Percentiles rank a stretch among this genome's conserved stretches.
Conservation (phyloP, 2,113 vertebrate species). For the Ammodytes marinus region DNA sequence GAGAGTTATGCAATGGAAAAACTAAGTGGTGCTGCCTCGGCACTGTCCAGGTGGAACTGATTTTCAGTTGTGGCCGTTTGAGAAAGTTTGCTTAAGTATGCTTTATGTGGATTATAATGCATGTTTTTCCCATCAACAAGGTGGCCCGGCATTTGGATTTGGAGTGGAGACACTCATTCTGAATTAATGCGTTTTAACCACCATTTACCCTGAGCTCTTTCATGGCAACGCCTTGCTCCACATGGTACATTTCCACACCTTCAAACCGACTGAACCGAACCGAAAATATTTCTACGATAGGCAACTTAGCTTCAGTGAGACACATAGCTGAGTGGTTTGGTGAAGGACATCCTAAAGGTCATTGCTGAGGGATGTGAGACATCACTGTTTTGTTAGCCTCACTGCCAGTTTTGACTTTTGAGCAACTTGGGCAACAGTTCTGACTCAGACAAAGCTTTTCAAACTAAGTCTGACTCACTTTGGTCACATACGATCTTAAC, state of each 20-base stretch:
- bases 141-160: constrained; percentile 18
- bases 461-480: not conserved
- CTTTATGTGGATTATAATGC: constrained; percentile 32
- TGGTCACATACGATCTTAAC: not conserved
- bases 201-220: constrained; percentile 4
- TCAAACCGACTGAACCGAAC: not conserved
- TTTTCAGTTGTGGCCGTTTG: constrained; percentile 51
- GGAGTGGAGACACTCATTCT: not conserved
- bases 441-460: not conserved
- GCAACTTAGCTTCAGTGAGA: not conserved
- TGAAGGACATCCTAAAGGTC: not conserved
- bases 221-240: not conserved
- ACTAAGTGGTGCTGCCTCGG: constrained; percentile 25
- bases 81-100: constrained; percentile 30
- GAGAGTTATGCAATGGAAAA: constrained; percentile 70
- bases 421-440: not conserved
- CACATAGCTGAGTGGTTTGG: not conserved
- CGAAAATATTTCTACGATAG: not conserved
- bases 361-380: not conserved
- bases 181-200: constrained; percentile 18
- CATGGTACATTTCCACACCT: not conserved
- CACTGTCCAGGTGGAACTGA: constrained; percentile 68
- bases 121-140: constrained; percentile 43
- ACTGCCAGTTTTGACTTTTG: not conserved
- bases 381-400: not conserved